These are phyloP conservation scores for Bactericera cockerelli DNA, from an alignment of 1,140 invertebrate genomes.

Conservation along the genomic window DNA sequence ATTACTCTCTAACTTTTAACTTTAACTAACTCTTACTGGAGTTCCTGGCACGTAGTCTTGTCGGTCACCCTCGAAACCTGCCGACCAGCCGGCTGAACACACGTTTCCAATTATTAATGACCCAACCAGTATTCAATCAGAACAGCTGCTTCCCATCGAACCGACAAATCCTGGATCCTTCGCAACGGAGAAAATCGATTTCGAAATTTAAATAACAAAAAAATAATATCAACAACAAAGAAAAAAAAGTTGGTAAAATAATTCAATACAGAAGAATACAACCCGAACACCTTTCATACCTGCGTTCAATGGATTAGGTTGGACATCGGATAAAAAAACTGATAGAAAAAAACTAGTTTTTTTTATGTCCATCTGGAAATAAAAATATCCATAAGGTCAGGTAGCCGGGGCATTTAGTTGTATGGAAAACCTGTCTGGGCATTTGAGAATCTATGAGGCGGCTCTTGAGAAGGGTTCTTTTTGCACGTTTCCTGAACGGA, in stretches of 20 bases:
- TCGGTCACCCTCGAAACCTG: no score
- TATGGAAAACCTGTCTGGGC: background rate
- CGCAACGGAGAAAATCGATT: background rate
- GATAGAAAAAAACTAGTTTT: conserved; percentile 7
- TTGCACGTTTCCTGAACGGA: no score
- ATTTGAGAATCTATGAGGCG: background rate
- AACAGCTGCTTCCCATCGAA: no score
- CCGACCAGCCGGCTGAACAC: no score
- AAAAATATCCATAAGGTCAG: conserved; percentile 1
- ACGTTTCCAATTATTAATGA: no score
- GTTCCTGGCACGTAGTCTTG: no score
- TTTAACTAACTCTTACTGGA: no score
- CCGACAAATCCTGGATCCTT: no score
- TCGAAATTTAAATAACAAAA: conserved; percentile 7
- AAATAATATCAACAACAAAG: no score
- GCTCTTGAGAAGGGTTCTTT: no score
- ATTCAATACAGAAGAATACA: background rate
- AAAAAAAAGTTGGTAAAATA: background rate
- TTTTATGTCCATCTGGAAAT: background rate
- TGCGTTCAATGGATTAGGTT: background rate
- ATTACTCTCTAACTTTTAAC: no score
- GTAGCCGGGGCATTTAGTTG: background rate
- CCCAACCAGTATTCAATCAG: background rate
- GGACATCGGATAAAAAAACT: background rate
- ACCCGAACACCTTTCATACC: conserved; percentile 7